Base-by-base conservation (phyloP, 1,140 invertebrate species). In the Radopholus similis region DNA sequence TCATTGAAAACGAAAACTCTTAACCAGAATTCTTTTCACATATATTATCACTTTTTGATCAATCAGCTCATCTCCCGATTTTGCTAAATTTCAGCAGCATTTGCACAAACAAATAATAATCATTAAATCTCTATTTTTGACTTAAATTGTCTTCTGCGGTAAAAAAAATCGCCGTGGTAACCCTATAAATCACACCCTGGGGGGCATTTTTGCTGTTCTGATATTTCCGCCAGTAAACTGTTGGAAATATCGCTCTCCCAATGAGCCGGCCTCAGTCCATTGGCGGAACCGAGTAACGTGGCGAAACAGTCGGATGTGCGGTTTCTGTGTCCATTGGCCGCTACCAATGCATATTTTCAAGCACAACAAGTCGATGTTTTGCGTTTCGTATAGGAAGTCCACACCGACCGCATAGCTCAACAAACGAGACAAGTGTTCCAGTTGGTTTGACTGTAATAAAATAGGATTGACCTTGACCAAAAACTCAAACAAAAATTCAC, bases 271-370 rank as follows among this genome's bases (percentile, higher is more conserved):
- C 57, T 78, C 77, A 21, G 72, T 72, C 77, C 77, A 78, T 58
- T 82, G 77, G 15, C 77, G 75, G 53, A 78, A 78, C 23, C 73
- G 65, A 30, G 79, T 79, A 8, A 78, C 79, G 53, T 78, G 77
- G 11, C 79, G 62, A 56, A 78, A 78, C 11, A 78, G 23, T 26
- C 77, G 76, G 28, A 77, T 73, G 56, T 80, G 69, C 34, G 64
- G 81, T 37, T 80, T 77, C 38, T 73, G 79, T 49, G 73, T 76
- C 79, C 79, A 78, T 8, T 62, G 74, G 2, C 70, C 68, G 26
- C 63, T 59, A 21, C 49, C 53, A 13, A 79, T 78, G 47, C 67
- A 68, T 60, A 72, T 64, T 34, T 71, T 69, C 5, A 81, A 59
- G 56, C 77, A 78, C 21, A 78, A 66, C 47, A 78, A 63, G 47